Evolutionary conservation across 2,888 invertebrate genomes (phyloP).

Genomic region (Plutella xylostella): DNA sequence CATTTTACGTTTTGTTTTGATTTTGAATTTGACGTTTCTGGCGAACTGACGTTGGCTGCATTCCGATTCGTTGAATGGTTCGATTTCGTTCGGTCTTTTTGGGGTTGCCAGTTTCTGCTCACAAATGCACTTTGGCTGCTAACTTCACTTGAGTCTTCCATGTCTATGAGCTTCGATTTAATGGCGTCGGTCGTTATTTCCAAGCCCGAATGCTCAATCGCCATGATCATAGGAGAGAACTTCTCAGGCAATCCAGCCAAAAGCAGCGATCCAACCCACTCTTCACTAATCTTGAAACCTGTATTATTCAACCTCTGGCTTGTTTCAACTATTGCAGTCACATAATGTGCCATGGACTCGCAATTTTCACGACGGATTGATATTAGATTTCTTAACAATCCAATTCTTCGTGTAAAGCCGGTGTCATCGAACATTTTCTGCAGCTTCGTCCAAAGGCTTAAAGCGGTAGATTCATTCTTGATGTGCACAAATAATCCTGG

Average conservation of each 20-base stretch:
- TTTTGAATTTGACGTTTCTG: neutral
- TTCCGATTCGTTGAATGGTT: neutral
- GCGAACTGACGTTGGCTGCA: too few species aligned
- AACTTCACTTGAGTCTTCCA: neutral
- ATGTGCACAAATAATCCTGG: neutral
- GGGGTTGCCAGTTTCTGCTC: neutral
- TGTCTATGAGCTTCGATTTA: neutral
- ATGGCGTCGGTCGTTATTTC: neutral
- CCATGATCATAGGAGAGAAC: neutral
- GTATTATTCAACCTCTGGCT: neutral
- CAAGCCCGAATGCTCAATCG: neutral
- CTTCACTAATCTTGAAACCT: constrained; percentile 2
- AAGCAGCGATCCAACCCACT: constrained; percentile 1
- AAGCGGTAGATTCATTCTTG: neutral
- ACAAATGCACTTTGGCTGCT: too few species aligned
- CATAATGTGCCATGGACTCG: neutral
- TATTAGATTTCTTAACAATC: constrained; percentile 1
- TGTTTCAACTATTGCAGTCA: neutral
- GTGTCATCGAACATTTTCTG: constrained; percentile 1
- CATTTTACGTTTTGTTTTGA: constrained; percentile 7
- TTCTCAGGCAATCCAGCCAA: constrained; percentile 1
- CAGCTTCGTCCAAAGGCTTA: constrained; percentile 1
- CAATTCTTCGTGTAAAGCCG: constrained; percentile 2
- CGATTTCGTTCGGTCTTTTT: neutral
- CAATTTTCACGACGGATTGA: neutral